These are phyloP conservation scores for Pseudopodoces humilis DNA, from an alignment of 2,113 vertebrate genomes.

Conservation along the genomic window DNA sequence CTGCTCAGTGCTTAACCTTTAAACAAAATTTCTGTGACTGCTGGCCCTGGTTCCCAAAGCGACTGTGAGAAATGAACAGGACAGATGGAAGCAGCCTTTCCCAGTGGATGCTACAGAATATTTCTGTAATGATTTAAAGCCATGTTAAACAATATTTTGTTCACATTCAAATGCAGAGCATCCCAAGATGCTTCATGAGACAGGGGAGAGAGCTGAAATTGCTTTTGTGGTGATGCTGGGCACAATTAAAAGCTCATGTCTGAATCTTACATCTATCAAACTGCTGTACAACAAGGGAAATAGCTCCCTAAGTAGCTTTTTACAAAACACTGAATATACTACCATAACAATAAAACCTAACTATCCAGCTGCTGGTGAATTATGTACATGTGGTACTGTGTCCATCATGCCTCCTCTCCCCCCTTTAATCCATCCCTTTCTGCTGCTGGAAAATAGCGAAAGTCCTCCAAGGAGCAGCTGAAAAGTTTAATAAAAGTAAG, in stretches of 20 bases:
- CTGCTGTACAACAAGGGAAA: slow-evolving; percentile 4
- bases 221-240: background rate
- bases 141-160: slow-evolving; percentile 22
- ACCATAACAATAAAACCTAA: slow-evolving; percentile 24
- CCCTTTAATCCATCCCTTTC: background rate
- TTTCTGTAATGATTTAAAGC: slow-evolving; percentile 44
- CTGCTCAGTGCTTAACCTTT: background rate
- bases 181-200: background rate
- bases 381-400: background rate
- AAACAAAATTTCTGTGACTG: background rate
- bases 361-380: slow-evolving; percentile 11
- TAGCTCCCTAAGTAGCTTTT: slow-evolving; percentile 17
- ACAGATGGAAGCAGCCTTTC: slow-evolving; percentile 32
- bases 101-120: background rate
- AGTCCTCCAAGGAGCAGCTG: slow-evolving; percentile 13
- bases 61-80: background rate
- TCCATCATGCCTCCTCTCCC: background rate
- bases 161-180: slow-evolving; percentile 15
- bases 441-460: background rate
- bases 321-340: slow-evolving; percentile 26
- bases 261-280: slow-evolving; percentile 40
- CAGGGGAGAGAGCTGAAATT: slow-evolving; percentile 17
- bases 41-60: background rate
- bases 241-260: slow-evolving; percentile 50
- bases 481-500: slow-evolving; percentile 26